These are phyloP conservation scores for Sinosuthora webbiana DNA, from an alignment of 2,113 vertebrate genomes.

Conservation along the genomic window DNA sequence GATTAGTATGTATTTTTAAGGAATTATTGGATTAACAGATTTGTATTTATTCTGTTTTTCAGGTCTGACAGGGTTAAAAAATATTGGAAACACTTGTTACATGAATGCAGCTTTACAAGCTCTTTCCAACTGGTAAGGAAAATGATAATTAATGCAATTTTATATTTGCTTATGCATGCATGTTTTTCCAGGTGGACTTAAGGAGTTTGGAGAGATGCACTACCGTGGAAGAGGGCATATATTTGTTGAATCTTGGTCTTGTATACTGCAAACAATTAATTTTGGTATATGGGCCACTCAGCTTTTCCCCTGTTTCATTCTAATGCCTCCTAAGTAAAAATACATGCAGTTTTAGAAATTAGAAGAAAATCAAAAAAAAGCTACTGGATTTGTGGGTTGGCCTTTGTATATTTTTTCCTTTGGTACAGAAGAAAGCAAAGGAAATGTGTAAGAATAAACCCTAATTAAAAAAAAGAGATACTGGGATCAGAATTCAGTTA, in stretches of 20 bases:
- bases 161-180: background rate
- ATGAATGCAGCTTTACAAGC: conserved; percentile 99
- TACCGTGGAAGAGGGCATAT: background rate
- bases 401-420: background rate
- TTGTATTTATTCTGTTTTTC: conserved; percentile 28
- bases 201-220: background rate
- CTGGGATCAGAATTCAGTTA: background rate
- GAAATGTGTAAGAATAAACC: background rate
- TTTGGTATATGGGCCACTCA: background rate
- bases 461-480: background rate
- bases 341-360: background rate
- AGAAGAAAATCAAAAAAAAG: background rate
- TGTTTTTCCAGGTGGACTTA: background rate
- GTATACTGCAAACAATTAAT: background rate
- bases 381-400: background rate
- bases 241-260: background rate
- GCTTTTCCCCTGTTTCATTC: background rate
- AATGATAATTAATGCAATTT: background rate
- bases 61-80: conserved; percentile 97
- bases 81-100: conserved; percentile 99
- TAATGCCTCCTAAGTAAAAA: background rate
- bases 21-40: background rate
- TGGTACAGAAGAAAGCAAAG: background rate
- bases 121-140: conserved; percentile 94
- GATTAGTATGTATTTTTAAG: background rate